phyloP scores from a whole-genome alignment of 1,140 invertebrate genomes.

The Colletes latitarsis region DNA sequence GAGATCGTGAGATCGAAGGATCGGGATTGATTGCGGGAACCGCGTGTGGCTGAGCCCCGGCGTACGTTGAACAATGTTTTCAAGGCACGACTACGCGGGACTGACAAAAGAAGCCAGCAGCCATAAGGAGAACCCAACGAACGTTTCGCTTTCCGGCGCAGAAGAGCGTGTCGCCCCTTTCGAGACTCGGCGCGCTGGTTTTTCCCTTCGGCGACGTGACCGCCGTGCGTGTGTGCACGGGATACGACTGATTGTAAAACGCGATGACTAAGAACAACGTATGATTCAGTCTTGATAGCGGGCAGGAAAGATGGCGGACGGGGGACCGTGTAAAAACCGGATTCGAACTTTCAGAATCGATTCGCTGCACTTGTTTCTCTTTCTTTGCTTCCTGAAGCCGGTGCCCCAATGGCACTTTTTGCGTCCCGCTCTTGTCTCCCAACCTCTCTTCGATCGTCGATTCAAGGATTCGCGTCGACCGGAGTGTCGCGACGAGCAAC shows the following conservation, averaged over 20 bases:
- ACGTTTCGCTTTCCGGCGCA: slow-evolving; percentile 77
- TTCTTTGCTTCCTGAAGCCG: slow-evolving; percentile 5
- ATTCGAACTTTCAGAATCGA: slow-evolving; percentile 29
- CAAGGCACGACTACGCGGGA: slow-evolving; percentile 3
- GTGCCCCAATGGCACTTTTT: slow-evolving; percentile 31
- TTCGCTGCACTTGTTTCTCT: slow-evolving; percentile 23
- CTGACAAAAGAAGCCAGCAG: slow-evolving; percentile 51
- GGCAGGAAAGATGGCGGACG: slow-evolving; percentile 29
- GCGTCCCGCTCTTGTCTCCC: background rate
- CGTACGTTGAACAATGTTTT: background rate
- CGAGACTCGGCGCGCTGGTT: slow-evolving; percentile 40
- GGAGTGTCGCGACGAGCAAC: background rate
- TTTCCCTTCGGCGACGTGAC: slow-evolving; percentile 46
- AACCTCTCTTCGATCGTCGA: background rate
- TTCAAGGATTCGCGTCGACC: background rate
- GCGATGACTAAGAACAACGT: slow-evolving; percentile 40
- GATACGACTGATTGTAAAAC: slow-evolving; percentile 37
- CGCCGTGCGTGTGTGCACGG: slow-evolving; percentile 35
- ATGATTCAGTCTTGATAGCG: slow-evolving; percentile 48
- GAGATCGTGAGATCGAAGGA: slow-evolving; percentile 5
- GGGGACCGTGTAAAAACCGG: slow-evolving; percentile 39
- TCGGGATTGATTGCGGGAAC: background rate
- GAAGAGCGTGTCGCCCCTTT: slow-evolving; percentile 75
- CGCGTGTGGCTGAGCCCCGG: background rate
- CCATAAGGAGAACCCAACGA: slow-evolving; percentile 36